Percentiles rank a stretch among this genome's conserved stretches.
phyloP scores from a whole-genome alignment of 2,113 vertebrate species.

The Pseudolaguvia tuberculata region DNA sequence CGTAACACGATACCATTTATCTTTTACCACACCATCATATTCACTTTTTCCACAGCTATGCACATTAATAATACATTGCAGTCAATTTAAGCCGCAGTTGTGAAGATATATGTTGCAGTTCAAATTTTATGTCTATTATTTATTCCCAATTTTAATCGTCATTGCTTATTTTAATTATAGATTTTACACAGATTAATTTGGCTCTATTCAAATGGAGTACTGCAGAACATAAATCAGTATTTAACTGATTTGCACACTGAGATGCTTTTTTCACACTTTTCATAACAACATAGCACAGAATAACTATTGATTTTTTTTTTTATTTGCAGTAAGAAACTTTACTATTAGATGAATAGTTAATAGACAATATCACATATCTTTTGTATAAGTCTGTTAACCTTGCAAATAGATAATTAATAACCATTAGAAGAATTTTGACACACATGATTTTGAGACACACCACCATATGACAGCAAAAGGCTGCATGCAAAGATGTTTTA shows the following conservation, averaged over 20 bases:
- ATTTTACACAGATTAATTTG: background rate
- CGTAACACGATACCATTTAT: too few species aligned
- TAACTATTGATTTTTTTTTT: too few species aligned
- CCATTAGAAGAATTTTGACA: too few species aligned
- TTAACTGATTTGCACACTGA: background rate
- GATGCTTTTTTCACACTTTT: background rate
- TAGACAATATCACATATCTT: too few species aligned
- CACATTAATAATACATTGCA: background rate
- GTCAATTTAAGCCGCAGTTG: background rate
- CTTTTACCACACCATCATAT: background rate
- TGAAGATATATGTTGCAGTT: background rate
- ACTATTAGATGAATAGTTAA: too few species aligned
- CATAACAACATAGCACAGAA: background rate
- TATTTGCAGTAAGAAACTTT: too few species aligned
- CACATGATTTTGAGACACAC: too few species aligned
- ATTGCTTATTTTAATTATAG: background rate
- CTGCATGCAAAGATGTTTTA: too few species aligned
- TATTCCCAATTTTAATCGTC: background rate
- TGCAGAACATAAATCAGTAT: background rate
- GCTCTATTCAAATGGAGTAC: background rate
- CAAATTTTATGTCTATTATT: background rate
- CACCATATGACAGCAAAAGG: too few species aligned
- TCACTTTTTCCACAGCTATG: background rate
- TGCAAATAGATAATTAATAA: too few species aligned
- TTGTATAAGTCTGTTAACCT: too few species aligned